Evolutionary conservation across 2,888 invertebrate species (phyloP), one percentile per base, ranked within the genome.

Genomic region (Ypsolopha sequella): DNA sequence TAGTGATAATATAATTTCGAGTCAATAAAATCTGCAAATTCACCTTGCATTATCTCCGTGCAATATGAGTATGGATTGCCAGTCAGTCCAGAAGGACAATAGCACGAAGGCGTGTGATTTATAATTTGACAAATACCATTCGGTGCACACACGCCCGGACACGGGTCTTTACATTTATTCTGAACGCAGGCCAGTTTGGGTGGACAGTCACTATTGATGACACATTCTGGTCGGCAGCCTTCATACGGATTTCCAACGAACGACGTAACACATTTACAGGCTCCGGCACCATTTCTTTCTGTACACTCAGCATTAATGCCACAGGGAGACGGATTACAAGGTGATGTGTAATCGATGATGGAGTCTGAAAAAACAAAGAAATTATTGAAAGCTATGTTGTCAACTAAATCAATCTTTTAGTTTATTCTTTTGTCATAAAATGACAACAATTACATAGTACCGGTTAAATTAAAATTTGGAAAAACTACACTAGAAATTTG

Each of bases 201-300:
- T 7, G 91, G 79, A 65, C 95, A 95, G 68, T 95, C 95, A 10
- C 91, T 90, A 67, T 94, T 94, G 50, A 93, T 89, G 6, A 93
- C 88, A 72, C 95, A 95, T 76, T 95, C 95, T 0, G 94, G 94
- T 53, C 92, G 88, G 69, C 95, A 95, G 14, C 93, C 94, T 57
- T 86, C 78, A 57, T 80, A 78, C 53, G 82, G 84, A 58, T 84
- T 79, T 44, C 79, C 81, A 48, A 82, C 62, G 62, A 89, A 91
- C 54, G 87, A 84, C 24, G 90, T 88, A 44, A 90, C 67, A 66
- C 94, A 94, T 60, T 89, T 91, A 66, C 93, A 94, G 38, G 92
- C 89, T 1, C 91, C 91, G 62, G 90, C 91, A 10, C 87, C 88
- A 61, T 93, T 92, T 54, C 90, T 80, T 75, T 85, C 86, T 50